Conservation (phyloP, 2,888 invertebrate species). For the Plemyria rubiginata region DNA sequence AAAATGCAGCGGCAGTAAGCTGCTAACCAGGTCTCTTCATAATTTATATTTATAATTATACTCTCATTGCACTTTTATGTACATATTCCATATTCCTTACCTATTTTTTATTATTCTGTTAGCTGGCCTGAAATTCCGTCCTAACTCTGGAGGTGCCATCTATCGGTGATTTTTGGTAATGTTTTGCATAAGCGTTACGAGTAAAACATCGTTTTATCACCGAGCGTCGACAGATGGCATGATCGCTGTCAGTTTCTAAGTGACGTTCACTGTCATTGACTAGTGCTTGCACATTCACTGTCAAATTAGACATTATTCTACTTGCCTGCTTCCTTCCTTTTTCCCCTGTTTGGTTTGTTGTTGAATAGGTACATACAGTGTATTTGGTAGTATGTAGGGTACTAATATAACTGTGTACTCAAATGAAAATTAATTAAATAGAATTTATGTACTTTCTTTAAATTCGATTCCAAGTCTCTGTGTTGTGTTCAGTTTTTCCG, state of each 20-base stretch:
- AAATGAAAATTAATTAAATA: too few relatives aligned
- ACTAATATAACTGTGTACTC: too few relatives aligned
- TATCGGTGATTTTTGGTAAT: constrained; percentile 48
- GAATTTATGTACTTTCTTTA: too few relatives aligned
- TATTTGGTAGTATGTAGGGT: too few relatives aligned
- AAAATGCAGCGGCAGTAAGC: constrained; percentile 81
- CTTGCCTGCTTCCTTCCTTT: neutral
- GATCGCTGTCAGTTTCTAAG: constrained; percentile 10
- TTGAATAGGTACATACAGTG: too few relatives aligned
- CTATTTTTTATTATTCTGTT: neutral
- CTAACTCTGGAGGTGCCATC: constrained; percentile 53
- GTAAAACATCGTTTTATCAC: constrained; percentile 33
- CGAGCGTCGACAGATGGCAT: constrained; percentile 66
- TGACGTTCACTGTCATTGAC: constrained; percentile 4
- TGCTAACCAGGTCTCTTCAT: constrained; percentile 65
- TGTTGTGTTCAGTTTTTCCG: constrained; percentile 70
- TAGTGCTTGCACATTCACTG: constrained; percentile 45
- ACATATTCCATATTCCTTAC: too few relatives aligned
- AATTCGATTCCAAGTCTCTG: constrained; percentile 76
- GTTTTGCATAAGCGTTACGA: constrained; percentile 55
- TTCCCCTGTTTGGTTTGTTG: too few relatives aligned
- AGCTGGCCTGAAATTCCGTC: neutral
- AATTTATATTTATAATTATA: too few relatives aligned
- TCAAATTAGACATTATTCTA: constrained; percentile 42
- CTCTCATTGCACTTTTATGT: too few relatives aligned